These are phyloP conservation scores for Scaptodrosophila latifasciaeformis DNA, from an alignment of 2,888 invertebrate species.

Conservation along the genomic window DNA sequence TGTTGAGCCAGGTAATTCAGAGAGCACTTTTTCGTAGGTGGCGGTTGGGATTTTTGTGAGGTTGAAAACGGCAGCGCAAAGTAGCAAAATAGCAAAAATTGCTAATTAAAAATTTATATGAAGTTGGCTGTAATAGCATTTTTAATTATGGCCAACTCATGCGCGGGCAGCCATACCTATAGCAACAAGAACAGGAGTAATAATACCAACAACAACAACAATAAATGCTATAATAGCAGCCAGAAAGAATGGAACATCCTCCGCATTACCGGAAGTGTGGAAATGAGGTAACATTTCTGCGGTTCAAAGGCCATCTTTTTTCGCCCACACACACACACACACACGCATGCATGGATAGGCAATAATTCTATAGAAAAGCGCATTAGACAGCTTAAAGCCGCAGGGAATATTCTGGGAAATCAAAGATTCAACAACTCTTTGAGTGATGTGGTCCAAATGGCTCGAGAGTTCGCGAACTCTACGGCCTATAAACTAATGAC, in stretches of 20 bases:
- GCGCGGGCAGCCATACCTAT: constrained; percentile 48
- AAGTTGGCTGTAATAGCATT: constrained; percentile 74
- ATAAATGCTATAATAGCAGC: constrained; percentile 24
- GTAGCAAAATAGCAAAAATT: constrained; percentile 73
- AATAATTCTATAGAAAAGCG: too few species aligned
- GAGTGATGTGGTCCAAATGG: too few species aligned
- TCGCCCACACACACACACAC: background rate
- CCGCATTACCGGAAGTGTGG: constrained; percentile 51
- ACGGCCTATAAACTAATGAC: too few species aligned
- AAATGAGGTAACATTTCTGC: constrained; percentile 56
- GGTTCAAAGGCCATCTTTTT: constrained; percentile 47
- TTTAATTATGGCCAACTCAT: constrained; percentile 71
- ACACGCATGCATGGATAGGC: too few species aligned
- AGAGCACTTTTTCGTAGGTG: too few species aligned
- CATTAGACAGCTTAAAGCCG: too few species aligned
- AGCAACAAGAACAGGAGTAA: constrained; percentile 7
- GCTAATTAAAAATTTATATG: constrained; percentile 74
- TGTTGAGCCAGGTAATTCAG: background rate
- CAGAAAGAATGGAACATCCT: constrained; percentile 9
- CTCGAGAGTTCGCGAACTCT: too few species aligned
- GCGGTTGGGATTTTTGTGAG: constrained; percentile 16
- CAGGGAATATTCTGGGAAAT: too few species aligned
- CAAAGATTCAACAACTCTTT: too few species aligned
- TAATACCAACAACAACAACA: constrained; percentile 26
- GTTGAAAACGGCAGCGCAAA: constrained; percentile 28